A percentile compares a stretch with the other conserved stretches of the same genome.
phyloP scores from a whole-genome alignment of 1,140 invertebrate genomes.

The Glossosoma conforme region DNA sequence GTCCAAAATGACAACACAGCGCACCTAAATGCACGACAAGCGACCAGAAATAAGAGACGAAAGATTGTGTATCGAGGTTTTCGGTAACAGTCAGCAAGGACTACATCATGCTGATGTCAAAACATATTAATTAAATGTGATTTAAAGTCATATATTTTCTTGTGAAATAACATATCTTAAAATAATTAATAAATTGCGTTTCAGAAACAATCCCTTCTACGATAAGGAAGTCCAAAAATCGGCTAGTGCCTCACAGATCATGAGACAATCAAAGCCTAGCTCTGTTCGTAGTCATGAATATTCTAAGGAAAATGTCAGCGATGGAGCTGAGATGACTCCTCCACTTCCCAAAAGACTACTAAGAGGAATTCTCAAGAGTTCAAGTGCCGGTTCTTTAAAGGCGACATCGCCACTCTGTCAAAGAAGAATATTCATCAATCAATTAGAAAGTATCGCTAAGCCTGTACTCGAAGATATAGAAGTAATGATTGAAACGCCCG shows the following conservation, averaged over 20 bases:
- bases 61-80: no score
- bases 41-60: no score
- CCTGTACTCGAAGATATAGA: not conserved
- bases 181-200: constrained; percentile 11
- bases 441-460: not conserved
- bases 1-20: no score
- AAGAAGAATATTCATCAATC: constrained; percentile 13
- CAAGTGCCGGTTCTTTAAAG: constrained; percentile 38
- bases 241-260: constrained; percentile 49
- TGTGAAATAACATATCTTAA: not conserved
- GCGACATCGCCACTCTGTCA: constrained; percentile 19
- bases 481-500: not conserved
- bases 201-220: constrained; percentile 49
- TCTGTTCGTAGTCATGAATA: constrained; percentile 26
- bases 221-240: constrained; percentile 54
- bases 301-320: constrained; percentile 35
- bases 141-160: not conserved
- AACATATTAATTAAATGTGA: no score
- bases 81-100: no score
- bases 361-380: constrained; percentile 38
- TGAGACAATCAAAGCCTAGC: constrained; percentile 24
- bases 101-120: no score
- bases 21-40: no score
- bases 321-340: constrained; percentile 37
- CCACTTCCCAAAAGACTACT: constrained; percentile 44